phyloP scores from a whole-genome alignment of 2,797 vertebrate genomes.

The Falco biarmicus region DNA sequence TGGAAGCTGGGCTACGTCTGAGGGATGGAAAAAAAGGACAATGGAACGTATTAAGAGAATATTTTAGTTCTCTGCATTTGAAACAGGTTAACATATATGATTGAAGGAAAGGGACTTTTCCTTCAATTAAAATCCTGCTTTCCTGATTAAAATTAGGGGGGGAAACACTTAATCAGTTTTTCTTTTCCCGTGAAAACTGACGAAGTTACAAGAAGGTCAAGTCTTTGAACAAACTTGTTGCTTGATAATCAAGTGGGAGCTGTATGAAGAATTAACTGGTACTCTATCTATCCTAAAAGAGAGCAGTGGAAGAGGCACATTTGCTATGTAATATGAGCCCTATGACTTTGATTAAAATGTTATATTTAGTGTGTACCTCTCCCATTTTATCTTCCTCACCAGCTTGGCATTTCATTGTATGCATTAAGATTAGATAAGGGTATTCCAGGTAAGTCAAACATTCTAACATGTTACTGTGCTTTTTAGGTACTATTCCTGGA shows the following conservation, averaged over 20 bases:
- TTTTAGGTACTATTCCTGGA: slow-evolving; percentile 81
- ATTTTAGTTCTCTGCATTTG: neutral
- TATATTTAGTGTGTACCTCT: neutral
- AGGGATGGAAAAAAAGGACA: neutral
- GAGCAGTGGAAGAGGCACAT: neutral
- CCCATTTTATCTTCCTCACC: neutral
- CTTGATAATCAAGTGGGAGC: neutral
- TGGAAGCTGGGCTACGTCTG: neutral
- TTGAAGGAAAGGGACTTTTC: neutral
- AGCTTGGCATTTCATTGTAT: neutral
- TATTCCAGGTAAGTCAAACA: neutral
- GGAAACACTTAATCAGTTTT: neutral
- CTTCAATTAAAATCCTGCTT: neutral
- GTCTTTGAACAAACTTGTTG: neutral
- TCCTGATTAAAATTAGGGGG: neutral
- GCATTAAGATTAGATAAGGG: neutral
- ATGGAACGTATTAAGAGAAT: neutral
- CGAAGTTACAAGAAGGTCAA: neutral
- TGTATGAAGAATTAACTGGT: neutral
- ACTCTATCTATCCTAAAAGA: neutral
- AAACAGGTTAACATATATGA: neutral
- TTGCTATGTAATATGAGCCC: neutral
- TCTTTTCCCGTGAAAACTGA: neutral
- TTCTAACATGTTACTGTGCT: neutral
- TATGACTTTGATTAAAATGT: neutral